Conservation (phyloP, 2,888 invertebrate genomes). For the Pammene aurita region DNA sequence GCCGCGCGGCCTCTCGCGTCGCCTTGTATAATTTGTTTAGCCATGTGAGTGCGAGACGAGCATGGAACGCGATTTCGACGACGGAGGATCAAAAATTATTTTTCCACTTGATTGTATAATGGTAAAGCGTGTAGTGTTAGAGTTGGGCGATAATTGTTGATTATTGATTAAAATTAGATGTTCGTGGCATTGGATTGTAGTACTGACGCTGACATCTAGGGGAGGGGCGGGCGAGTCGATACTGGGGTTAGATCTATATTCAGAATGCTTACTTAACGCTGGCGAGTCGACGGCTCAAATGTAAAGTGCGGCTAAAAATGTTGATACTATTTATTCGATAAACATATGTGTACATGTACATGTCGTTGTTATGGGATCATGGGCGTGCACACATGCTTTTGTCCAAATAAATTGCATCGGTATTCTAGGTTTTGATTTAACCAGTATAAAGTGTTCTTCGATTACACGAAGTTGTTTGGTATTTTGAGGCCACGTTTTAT, state of each 20-base stretch:
- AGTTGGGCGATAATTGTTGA: conserved; percentile 82
- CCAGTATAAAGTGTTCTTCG: too few species aligned
- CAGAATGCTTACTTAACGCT: background rate
- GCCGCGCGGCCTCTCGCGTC: conserved; percentile 51
- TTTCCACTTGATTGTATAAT: conserved; percentile 80
- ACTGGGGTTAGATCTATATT: background rate
- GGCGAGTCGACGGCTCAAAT: background rate
- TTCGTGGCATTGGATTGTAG: conserved; percentile 78
- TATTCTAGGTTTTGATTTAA: too few species aligned
- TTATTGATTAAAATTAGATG: conserved; percentile 82
- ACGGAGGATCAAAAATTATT: conserved; percentile 78
- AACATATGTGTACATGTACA: too few species aligned
- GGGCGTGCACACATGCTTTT: too few species aligned
- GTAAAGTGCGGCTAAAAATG: too few species aligned
- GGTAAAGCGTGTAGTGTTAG: conserved; percentile 79
- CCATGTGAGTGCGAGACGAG: conserved; percentile 60
- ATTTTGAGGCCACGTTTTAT: too few species aligned
- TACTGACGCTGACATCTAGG: conserved; percentile 49
- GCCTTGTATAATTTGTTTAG: conserved; percentile 73
- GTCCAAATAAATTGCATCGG: too few species aligned
- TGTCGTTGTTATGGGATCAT: too few species aligned
- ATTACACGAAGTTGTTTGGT: too few species aligned
- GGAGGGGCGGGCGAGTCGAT: conserved; percentile 34
- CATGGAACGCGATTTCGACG: conserved; percentile 74
- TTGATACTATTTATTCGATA: too few species aligned